Percentiles rank a stretch among this genome's conserved stretches.
phyloP scores from a whole-genome alignment of 2,797 vertebrate species.

The Melopsittacus undulatus region DNA sequence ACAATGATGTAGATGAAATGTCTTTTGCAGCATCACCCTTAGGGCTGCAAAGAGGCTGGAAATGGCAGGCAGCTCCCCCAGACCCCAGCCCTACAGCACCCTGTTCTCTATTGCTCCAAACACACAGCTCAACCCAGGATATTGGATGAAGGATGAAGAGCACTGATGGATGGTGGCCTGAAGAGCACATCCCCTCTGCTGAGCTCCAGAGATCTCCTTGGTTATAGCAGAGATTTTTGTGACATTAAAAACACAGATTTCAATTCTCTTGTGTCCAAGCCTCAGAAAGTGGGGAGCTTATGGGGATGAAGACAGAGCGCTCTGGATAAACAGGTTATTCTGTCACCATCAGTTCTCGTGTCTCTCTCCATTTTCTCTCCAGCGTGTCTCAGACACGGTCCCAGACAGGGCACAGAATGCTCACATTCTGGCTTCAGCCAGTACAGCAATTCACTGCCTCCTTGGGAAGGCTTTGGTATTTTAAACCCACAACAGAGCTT shows the following conservation, averaged over 20 bases:
- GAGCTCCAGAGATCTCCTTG: not conserved
- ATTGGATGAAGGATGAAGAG: not conserved
- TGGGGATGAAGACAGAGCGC: not conserved
- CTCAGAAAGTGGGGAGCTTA: not conserved
- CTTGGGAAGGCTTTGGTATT: constrained; percentile 14
- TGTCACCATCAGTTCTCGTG: not conserved
- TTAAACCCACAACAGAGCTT: constrained; percentile 21
- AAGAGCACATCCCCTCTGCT: not conserved
- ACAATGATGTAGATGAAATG: not conserved
- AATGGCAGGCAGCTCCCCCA: not conserved
- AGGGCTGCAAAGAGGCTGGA: not conserved
- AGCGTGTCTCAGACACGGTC: not conserved
- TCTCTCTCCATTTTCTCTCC: not conserved
- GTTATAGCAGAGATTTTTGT: not conserved
- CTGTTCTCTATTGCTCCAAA: not conserved
- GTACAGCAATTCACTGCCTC: constrained; percentile 10
- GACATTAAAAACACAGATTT: not conserved
- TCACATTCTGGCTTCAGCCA: constrained; percentile 5
- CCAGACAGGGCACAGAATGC: constrained; percentile 24
- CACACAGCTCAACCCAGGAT: not conserved
- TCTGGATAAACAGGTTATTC: constrained; percentile 14
- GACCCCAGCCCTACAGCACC: not conserved
- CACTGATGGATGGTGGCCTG: not conserved
- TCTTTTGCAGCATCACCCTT: not conserved
- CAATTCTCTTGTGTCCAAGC: not conserved